Evolutionary conservation across 2,797 vertebrate genomes (phyloP).

Genomic region (Alfaro cultratus): DNA sequence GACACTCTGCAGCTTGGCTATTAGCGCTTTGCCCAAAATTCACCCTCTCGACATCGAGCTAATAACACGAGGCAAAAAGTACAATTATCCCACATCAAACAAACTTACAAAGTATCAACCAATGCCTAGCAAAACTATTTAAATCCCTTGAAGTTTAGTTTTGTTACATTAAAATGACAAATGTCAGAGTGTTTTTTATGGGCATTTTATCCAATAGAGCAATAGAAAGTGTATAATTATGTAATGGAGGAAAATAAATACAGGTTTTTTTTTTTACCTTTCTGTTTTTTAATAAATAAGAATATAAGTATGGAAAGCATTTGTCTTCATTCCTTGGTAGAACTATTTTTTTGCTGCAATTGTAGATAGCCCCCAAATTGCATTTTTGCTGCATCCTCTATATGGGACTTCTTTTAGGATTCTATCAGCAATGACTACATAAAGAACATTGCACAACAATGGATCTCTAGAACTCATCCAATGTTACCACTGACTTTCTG

Average conservation of each 20-base stretch:
- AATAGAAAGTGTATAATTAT: not conserved
- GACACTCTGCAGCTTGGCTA: slow-evolving; percentile 63
- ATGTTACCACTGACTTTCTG: not conserved
- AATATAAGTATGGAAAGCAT: not conserved
- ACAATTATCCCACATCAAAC: slow-evolving; percentile 56
- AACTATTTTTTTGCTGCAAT: not conserved
- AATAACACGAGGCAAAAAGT: slow-evolving; percentile 33
- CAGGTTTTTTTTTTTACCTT: not conserved
- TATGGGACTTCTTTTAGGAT: not conserved
- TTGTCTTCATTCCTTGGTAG: not conserved
- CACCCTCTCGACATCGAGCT: slow-evolving; percentile 47
- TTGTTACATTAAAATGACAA: not conserved
- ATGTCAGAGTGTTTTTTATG: not conserved
- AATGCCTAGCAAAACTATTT: not conserved
- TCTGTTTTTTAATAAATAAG: not conserved
- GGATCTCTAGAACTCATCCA: not conserved
- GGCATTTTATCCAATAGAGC: not conserved
- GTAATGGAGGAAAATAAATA: not conserved
- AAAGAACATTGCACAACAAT: not conserved
- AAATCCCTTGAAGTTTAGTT: not conserved
- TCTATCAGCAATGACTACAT: not conserved
- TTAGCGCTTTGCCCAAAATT: slow-evolving; percentile 58
- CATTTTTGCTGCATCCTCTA: not conserved
- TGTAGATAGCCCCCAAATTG: not conserved
- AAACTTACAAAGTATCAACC: slow-evolving; percentile 21